A percentile compares a stretch with the other conserved stretches of the same genome.
phyloP scores from a whole-genome alignment of 2,888 invertebrate genomes.

The Machimus atricapillus region DNA sequence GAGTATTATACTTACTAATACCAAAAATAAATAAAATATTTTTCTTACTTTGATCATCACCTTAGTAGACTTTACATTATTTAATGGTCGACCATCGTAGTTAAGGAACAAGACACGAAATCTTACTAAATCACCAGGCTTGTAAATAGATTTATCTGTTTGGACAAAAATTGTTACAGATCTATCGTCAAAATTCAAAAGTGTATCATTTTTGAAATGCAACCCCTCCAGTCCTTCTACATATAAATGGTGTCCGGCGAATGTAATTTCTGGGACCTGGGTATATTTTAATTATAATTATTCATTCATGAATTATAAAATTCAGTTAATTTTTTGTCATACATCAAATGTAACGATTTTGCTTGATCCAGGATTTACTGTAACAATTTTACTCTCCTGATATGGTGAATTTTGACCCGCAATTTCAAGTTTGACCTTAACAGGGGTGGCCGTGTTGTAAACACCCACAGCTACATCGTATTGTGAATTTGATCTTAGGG shows the following conservation, averaged over 20 bases:
- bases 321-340: constrained; percentile 29
- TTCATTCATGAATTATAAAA: constrained; percentile 56
- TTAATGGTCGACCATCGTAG: constrained; percentile 72
- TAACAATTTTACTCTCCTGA: constrained; percentile 50
- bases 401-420: constrained; percentile 63
- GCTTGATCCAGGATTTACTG: constrained; percentile 61
- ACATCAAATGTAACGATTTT: constrained; percentile 77
- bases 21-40: neutral
- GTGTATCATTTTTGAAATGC: constrained; percentile 75
- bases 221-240: constrained; percentile 72
- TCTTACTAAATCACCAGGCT: constrained; percentile 82
- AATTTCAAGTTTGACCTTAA: constrained; percentile 76
- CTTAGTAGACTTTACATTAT: constrained; percentile 53
- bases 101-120: constrained; percentile 76
- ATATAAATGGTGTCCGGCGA: constrained; percentile 54
- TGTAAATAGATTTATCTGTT: constrained; percentile 91
- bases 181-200: constrained; percentile 76
- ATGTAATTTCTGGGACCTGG: neutral
- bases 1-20: too few relatives aligned
- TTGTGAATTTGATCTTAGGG: constrained; percentile 79
- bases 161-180: constrained; percentile 79
- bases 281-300: constrained; percentile 60
- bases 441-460: constrained; percentile 66
- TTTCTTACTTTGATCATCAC: constrained; percentile 51
- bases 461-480: constrained; percentile 77